Evolutionary conservation across 2,113 vertebrate genomes (phyloP), one percentile per base, ranked within the genome.

Genomic region (Nematolebias whitei): DNA sequence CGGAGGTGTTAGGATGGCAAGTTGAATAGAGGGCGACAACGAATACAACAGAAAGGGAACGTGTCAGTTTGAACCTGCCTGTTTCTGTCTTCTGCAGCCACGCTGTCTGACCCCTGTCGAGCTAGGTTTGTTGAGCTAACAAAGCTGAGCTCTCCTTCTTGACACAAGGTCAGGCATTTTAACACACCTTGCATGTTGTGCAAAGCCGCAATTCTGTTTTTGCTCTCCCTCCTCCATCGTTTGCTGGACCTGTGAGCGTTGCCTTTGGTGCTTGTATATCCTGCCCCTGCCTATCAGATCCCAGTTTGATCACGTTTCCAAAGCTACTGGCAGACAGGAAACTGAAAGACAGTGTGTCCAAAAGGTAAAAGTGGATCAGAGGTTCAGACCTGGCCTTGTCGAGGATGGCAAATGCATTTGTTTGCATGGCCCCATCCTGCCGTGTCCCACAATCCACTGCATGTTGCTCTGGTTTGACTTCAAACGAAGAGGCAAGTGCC

Each of bases 151-250:
- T 56, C 79, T 79, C 76, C 53, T 22, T 77, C 56, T 18, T 63
- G 87, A 88, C 87, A 84, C 83, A 50, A 73, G 87, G 80, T 87
- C 82, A 75, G 78, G 61, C 56, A 2, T 78, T 79, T 86, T 69
- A 84, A 76, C 87, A 84, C 87, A 88, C 84, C 87, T 88, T 66
- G 73, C 81, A 78, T 85, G 87, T 86, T 71, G 78, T 35, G 62
- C 58, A 76, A 69, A 61, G 43, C 44, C 13, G 47, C 8, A 52
- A 65, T 76, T 71, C 19, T 62, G 69, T 79, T 53, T 69, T 18
- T 12, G 39, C 58, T 26, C 40, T 38, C 56, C 15, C 38, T 57
- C 32, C 19, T 54, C 23, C n/a, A 45, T 5, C 57, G 78, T 59
- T 44, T 6, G 22, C 44, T 26, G 32, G 29, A 74, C 63, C 77